Conservation (phyloP, 2,888 invertebrate species). For the Chrysolina americana region DNA sequence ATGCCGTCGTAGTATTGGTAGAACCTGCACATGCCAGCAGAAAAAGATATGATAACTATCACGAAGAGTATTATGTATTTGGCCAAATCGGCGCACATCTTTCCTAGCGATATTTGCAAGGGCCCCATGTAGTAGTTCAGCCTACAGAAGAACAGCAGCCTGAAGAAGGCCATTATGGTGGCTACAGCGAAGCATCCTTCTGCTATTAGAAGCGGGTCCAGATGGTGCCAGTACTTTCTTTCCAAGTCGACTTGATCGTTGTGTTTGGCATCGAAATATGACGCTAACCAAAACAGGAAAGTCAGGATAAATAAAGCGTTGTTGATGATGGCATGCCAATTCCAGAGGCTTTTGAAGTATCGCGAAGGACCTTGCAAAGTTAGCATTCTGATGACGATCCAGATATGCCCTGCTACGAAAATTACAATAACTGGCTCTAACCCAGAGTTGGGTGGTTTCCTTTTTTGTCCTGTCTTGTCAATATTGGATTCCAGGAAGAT, state of each 20-base stretch:
- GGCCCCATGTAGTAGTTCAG: constrained; percentile 78
- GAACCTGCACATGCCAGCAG: constrained; percentile 74
- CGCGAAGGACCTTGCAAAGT: constrained; percentile 73
- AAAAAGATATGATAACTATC: constrained; percentile 75
- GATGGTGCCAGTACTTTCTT: constrained; percentile 77
- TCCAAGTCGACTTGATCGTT: constrained; percentile 71
- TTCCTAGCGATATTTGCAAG: constrained; percentile 77
- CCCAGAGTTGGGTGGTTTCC: constrained; percentile 76
- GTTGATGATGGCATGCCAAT: constrained; percentile 77
- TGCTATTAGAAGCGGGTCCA: constrained; percentile 77
- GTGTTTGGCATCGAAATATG: constrained; percentile 71
- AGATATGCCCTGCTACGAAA: constrained; percentile 74
- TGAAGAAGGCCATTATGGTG: constrained; percentile 78
- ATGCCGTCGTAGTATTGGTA: constrained; percentile 78
- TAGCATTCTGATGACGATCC: constrained; percentile 74
- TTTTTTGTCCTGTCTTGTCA: constrained; percentile 73
- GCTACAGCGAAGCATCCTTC: constrained; percentile 79
- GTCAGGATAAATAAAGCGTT: constrained; percentile 74
- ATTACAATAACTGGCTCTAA: constrained; percentile 66
- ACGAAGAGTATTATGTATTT: constrained; percentile 76
- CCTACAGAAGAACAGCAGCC: constrained; percentile 76
- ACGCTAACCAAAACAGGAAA: constrained; percentile 76
- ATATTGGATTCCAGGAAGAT: constrained; percentile 76
- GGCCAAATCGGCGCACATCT: constrained; percentile 78
- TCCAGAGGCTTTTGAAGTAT: constrained; percentile 75